Evolutionary conservation across 2,888 invertebrate genomes (phyloP), one percentile per base, ranked within the genome.

Genomic region (Mystacides longicornis): DNA sequence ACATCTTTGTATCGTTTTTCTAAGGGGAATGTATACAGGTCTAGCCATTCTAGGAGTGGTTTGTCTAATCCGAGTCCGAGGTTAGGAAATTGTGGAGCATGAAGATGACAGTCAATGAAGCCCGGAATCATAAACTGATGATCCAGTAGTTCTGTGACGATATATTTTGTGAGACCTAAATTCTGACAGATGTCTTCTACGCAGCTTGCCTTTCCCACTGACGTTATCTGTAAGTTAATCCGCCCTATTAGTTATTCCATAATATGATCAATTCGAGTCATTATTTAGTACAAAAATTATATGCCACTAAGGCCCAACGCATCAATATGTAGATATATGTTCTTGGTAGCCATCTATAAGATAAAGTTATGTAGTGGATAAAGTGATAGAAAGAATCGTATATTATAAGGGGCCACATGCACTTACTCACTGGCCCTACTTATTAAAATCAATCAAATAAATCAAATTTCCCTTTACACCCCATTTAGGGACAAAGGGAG

Each of bases 11-110:
- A 94, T 65, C 81, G 79, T 11, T 79, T 80, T 68, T 95, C 94
- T 49, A 89, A 70, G 0, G 92, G 92, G 67, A 89, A 94, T 1
- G 93, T 95, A 67, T 93, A 93, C 3, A 77, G 80, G 21, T 86
- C 79, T 5, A 95, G 74, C 95, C 95, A 95, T 49, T 92, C 87
- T 7, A 94, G 68, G 37, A 95, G 73, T 0, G 86, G 82, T 63
- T 82, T 80, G 66, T 93, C 91, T 62, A 91, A 78, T 0, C 92
- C 93, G 11, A 91, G 71, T 0, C 93, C 94, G 55, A 85, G 75
- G 71, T 94, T 93, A 1, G 91, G 89, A 64, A 88, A 87, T 71
- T 95, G 94, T 0, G 91, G 86, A 0, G 92, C 93, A 74, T 95
- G 94, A 9, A 90, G 87, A 67, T 95, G 95, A 20, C 89, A 87